Conservation (phyloP, 2,888 invertebrate species). For the Drosophila mercatorum region DNA sequence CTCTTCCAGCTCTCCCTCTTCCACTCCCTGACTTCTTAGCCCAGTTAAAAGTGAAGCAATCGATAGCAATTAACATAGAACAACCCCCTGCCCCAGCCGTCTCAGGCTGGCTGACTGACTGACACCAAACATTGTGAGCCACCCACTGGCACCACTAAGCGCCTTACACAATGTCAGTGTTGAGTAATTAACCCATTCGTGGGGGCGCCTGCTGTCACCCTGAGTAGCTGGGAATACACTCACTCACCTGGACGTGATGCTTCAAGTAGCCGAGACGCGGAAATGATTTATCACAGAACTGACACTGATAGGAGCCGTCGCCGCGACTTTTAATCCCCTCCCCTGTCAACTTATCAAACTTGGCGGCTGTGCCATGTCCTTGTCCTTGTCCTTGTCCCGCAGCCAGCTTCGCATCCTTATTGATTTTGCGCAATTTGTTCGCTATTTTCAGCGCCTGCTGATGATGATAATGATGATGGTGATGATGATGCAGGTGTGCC, state of each 20-base stretch:
- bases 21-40: background rate
- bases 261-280: slow-evolving; percentile 93
- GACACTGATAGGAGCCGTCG: slow-evolving; percentile 94
- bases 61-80: slow-evolving; percentile 27
- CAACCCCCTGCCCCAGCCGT: background rate
- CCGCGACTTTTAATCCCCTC: slow-evolving; percentile 83
- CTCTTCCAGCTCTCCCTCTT: background rate
- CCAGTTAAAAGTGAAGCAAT: slow-evolving; percentile 9
- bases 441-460: slow-evolving; percentile 82
- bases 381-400: slow-evolving; percentile 74
- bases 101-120: background rate
- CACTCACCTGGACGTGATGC: slow-evolving; percentile 95
- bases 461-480: slow-evolving; percentile 78
- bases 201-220: slow-evolving; percentile 25
- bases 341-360: slow-evolving; percentile 85
- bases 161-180: slow-evolving; percentile 42
- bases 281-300: slow-evolving; percentile 96
- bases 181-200: slow-evolving; percentile 45
- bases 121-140: slow-evolving; percentile 27
- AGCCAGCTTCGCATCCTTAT: slow-evolving; percentile 79
- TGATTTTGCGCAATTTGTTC: slow-evolving; percentile 84
- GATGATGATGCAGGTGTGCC: slow-evolving; percentile 76
- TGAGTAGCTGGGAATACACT: background rate
- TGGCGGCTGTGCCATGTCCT: slow-evolving; percentile 53
- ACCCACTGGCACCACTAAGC: slow-evolving; percentile 37